These are phyloP conservation scores for Platanista minor DNA, from an alignment of 2,113 vertebrate species.

Conservation along the genomic window DNA sequence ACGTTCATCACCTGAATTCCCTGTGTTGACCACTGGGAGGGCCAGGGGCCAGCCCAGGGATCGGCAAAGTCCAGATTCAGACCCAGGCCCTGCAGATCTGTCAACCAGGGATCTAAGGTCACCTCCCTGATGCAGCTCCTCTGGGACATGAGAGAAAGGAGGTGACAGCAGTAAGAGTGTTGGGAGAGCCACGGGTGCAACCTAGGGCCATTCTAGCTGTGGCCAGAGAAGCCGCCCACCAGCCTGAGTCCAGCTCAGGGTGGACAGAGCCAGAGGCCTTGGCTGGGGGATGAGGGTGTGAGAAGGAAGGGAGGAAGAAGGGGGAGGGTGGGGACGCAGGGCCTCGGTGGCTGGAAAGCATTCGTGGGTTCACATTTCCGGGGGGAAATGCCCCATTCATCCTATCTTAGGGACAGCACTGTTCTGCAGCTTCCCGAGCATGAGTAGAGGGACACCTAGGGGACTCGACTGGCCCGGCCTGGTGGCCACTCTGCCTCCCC, in stretches of 20 bases:
- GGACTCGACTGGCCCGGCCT: neutral
- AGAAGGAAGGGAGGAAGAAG: neutral
- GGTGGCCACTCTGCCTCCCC: neutral
- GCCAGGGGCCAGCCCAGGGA: neutral
- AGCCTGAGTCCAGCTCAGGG: neutral
- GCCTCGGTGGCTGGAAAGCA: constrained; percentile 57
- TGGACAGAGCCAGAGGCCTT: too few relatives aligned
- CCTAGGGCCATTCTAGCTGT: neutral
- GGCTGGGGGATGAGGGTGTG: neutral
- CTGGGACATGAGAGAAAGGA: neutral
- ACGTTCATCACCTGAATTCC: neutral
- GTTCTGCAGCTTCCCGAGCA: neutral
- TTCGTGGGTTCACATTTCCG: neutral
- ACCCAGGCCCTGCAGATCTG: neutral
- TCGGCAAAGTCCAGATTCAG: neutral
- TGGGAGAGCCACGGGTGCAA: accelerated
- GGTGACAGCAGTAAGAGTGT: too few relatives aligned
- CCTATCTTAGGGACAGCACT: constrained; percentile 65
- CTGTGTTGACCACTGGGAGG: neutral
- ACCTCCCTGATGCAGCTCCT: neutral
- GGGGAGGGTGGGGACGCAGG: neutral
- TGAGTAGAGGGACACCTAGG: neutral
- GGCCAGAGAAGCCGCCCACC: neutral
- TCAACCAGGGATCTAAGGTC: neutral
- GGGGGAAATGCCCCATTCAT: neutral